These are phyloP conservation scores for Amphiprion percula DNA, from an alignment of 2,113 vertebrate genomes.

Conservation along the genomic window DNA sequence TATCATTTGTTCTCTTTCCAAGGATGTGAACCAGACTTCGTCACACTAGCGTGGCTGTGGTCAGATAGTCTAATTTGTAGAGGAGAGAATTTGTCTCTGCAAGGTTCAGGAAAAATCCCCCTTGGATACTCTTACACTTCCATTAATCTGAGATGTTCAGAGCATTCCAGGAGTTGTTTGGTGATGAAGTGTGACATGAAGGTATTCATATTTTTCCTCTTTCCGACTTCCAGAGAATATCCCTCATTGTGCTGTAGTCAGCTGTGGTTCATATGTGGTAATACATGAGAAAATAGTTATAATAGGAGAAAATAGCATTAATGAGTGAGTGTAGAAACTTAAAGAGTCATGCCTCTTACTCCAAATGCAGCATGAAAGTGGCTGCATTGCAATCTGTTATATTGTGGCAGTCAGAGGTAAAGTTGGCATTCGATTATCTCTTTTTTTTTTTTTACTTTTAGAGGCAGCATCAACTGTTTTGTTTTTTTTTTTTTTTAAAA, in stretches of 20 bases:
- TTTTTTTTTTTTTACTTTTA: too few species aligned
- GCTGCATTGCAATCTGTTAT: slow-evolving; percentile 13
- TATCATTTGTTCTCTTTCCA: slow-evolving; percentile 58
- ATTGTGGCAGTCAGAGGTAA: neutral
- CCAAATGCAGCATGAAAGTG: slow-evolving; percentile 30
- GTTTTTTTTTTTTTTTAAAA: too few species aligned
- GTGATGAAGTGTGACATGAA: slow-evolving; percentile 40
- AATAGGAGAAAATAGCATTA: slow-evolving; percentile 20
- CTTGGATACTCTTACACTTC: slow-evolving; percentile 20
- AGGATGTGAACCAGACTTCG: slow-evolving; percentile 61
- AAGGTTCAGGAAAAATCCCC: slow-evolving; percentile 21
- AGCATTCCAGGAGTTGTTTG: slow-evolving; percentile 47
- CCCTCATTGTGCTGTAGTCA: slow-evolving; percentile 31
- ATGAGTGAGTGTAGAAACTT: slow-evolving; percentile 27
- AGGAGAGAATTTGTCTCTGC: slow-evolving; percentile 20
- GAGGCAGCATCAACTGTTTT: too few species aligned
- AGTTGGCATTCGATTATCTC: neutral
- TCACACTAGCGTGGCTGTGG: slow-evolving; percentile 43
- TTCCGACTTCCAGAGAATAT: slow-evolving; percentile 15
- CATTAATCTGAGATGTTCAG: slow-evolving; percentile 41
- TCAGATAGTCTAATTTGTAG: slow-evolving; percentile 43
- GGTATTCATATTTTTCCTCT: slow-evolving; percentile 10
- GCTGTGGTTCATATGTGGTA: slow-evolving; percentile 34
- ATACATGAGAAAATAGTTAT: neutral
- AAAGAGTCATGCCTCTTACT: slow-evolving; percentile 19